phyloP scores from a whole-genome alignment of 2,113 vertebrate genomes.

The Himantopus leucocephalus region DNA sequence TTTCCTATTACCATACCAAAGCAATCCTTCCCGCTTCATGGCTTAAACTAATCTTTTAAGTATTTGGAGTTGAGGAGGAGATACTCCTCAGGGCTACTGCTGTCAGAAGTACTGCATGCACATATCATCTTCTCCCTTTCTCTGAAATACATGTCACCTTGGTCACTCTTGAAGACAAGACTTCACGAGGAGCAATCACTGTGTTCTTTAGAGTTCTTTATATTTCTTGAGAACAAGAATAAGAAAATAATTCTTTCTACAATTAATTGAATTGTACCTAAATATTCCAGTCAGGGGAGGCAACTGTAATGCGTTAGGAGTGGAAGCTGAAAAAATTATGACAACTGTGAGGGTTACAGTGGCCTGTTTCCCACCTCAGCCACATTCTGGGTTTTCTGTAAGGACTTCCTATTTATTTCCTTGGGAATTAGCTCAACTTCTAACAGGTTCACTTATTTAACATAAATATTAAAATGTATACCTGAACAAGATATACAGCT shows the following conservation, averaged over 20 bases:
- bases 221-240: background rate
- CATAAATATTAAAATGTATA: background rate
- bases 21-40: background rate
- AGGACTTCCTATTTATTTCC: background rate
- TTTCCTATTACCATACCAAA: background rate
- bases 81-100: background rate
- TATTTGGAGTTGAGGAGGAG: background rate
- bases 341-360: background rate
- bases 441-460: background rate
- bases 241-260: background rate
- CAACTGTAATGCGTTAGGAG: background rate
- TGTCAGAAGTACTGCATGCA: background rate
- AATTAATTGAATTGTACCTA: background rate
- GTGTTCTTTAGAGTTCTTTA: background rate
- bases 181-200: fast-evolving
- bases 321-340: background rate
- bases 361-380: background rate
- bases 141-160: background rate
- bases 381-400: background rate
- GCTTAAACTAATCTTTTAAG: background rate
- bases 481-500: background rate
- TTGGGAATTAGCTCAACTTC: background rate
- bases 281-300: background rate
- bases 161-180: background rate
- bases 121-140: background rate